phyloP scores from a whole-genome alignment of 2,113 vertebrate species.

The Ictidomys tridecemlineatus region DNA sequence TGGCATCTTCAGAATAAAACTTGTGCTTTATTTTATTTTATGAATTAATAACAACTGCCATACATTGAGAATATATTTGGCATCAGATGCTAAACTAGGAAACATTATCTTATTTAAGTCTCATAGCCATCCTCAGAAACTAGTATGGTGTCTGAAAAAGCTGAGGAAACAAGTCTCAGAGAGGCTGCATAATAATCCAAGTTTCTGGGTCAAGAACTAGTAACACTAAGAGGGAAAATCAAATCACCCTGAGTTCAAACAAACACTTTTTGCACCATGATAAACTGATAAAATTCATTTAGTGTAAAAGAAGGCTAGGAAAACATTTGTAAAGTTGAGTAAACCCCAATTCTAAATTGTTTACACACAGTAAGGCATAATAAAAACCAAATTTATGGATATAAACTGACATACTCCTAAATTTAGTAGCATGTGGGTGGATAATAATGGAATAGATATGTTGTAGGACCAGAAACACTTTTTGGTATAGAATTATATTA shows the following conservation, averaged over 20 bases:
- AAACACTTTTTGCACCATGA: not conserved
- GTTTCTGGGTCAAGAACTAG: not conserved
- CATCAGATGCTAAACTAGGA: conserved; percentile 12
- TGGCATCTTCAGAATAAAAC: conserved; percentile 60
- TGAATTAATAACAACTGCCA: conserved; percentile 55
- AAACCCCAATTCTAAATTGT: not conserved
- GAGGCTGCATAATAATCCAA: not conserved
- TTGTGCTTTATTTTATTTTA: conserved; percentile 41
- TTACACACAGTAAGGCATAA: not conserved
- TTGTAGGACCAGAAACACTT: not conserved
- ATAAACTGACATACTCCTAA: not conserved
- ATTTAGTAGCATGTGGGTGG: not conserved
- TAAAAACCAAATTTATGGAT: not conserved
- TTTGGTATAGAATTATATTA: conserved; percentile 34
- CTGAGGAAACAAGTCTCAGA: conserved; percentile 1
- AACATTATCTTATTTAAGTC: conserved; percentile 41
- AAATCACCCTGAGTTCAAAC: not conserved
- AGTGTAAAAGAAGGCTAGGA: not conserved
- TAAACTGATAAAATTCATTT: not conserved
- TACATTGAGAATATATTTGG: not conserved
- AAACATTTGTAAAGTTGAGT: not conserved
- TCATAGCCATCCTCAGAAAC: not conserved
- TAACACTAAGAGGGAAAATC: not conserved
- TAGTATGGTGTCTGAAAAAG: not conserved
- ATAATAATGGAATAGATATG: not conserved